Evolutionary conservation across 2,113 vertebrate genomes (phyloP), one percentile per base, ranked within the genome.

Genomic region (Atrichornis clamosus): DNA sequence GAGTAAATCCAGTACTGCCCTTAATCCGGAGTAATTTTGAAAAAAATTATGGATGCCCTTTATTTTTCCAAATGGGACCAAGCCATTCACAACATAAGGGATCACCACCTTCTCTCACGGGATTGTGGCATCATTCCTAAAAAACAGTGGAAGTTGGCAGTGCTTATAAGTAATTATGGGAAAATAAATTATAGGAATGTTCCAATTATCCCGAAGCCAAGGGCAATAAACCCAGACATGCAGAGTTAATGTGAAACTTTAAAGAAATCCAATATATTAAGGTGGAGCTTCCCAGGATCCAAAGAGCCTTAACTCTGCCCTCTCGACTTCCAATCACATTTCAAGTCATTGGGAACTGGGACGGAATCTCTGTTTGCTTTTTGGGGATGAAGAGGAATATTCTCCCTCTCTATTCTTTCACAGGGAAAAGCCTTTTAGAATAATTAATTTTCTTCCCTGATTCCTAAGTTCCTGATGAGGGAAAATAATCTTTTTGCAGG

Each of bases 171-270:
- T 74, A 96, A 96, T 91, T 78, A 95, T 58, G 60, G 52, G 35
- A 87, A 94, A 91, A 96, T 91, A 93, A 95, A 94, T 95, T 77
- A 53, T 59, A 50, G 69, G 46, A 73, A 37, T 78, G 73, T 72
- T 84, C 65, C 56, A 81, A 77, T 91, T 94, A 89, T 84, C 72
- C 50, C 59, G 13, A 63, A 94, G 95, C 89, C 89, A 87, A 96
- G 82, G 76, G 63, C 84, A 92, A 94, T 96, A 96, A 94, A 95
- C 55, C 73, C 19, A 42, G 42, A 70, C 73, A 74, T 7, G 14
- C n/a, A 77, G 83, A 91, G 76, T 87, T 94, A 80, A 84, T 74
- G 84, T 63, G 85, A 62, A 85, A 90, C 35, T 90, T 88, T 33
- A 73, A 90, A 86, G 63, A 88, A 92, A 94, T 91, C 50, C 63